Evolutionary conservation across 2,888 invertebrate species (phyloP).

Genomic region (Odontomyia ornata): DNA sequence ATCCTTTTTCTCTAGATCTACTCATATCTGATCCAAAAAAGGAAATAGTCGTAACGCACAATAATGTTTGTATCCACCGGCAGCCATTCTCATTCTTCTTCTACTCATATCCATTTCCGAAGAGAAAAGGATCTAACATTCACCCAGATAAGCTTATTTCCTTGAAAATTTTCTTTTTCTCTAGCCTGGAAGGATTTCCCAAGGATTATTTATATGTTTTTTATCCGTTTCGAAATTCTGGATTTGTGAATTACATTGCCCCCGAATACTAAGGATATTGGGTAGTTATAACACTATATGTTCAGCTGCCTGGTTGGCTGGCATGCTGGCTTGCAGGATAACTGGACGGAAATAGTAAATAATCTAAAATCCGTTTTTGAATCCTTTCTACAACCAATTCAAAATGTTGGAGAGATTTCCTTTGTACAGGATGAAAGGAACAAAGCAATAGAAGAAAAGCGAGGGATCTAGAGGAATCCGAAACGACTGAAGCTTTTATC

Average conservation of each 20-base stretch:
- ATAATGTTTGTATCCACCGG: slow-evolving; percentile 11
- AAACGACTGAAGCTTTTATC: slow-evolving; percentile 25
- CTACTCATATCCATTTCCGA: neutral
- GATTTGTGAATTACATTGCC: slow-evolving; percentile 19
- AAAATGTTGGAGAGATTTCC: slow-evolving; percentile 12
- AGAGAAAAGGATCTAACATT: slow-evolving; percentile 15
- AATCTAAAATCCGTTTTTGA: slow-evolving; percentile 43
- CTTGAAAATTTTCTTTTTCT: neutral
- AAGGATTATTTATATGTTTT: slow-evolving; percentile 40
- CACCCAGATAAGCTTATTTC: slow-evolving; percentile 41
- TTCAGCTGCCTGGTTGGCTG: too few species aligned
- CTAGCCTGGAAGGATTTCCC: slow-evolving; percentile 15
- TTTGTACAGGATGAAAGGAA: neutral
- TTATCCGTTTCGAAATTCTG: slow-evolving; percentile 33
- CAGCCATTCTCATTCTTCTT: neutral
- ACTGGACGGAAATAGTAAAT: slow-evolving; percentile 42
- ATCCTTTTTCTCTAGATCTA: slow-evolving; percentile 3
- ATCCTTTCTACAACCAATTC: slow-evolving; percentile 7
- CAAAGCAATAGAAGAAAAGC: neutral
- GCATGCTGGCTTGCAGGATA: neutral
- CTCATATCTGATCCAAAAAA: neutral
- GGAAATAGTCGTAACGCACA: neutral
- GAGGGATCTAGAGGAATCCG: neutral
- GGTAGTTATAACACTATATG: neutral
- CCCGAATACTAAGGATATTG: slow-evolving; percentile 3